A percentile compares a stretch with the other conserved stretches of the same genome.
Evolutionary conservation across 37 sponge, comb jelly and placozoan species (phyloP).

Genomic region (Aplysina aerophoba): DNA sequence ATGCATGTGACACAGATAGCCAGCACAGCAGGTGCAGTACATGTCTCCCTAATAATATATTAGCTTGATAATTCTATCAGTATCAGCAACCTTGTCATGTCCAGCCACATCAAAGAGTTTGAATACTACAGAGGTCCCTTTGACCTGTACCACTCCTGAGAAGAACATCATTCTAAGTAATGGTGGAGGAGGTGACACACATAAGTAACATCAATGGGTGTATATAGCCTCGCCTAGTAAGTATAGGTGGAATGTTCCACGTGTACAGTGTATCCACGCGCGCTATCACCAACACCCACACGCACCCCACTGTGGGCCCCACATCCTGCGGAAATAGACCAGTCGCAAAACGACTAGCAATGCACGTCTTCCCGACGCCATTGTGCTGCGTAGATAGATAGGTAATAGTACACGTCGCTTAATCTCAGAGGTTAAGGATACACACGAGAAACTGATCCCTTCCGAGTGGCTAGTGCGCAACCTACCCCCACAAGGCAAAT

Average conservation of each 20-base stretch:
- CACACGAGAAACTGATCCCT: background rate
- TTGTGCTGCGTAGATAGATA: background rate
- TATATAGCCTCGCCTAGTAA: no score
- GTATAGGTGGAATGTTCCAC: no score
- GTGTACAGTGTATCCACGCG: no score
- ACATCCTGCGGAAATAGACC: background rate
- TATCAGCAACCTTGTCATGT: background rate
- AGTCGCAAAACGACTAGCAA: background rate
- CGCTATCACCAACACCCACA: no score
- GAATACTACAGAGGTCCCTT: background rate
- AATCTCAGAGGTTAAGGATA: no score
- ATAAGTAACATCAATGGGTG: no score
- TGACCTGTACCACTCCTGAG: background rate
- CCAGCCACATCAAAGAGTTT: slow-evolving; percentile 23
- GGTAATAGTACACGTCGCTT: background rate
- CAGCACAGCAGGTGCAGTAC: no score
- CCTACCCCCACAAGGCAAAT: slow-evolving; percentile 24
- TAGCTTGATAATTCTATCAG: no score
- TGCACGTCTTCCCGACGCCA: slow-evolving; percentile 29
- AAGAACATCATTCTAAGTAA: slow-evolving; percentile 1
- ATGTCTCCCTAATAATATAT: no score
- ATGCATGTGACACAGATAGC: no score
- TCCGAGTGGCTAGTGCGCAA: background rate
- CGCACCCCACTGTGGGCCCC: slow-evolving; percentile 19
- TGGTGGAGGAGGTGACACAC: no score